phyloP scores from a whole-genome alignment of 1,140 invertebrate species.

The Agrypnia vestita region DNA sequence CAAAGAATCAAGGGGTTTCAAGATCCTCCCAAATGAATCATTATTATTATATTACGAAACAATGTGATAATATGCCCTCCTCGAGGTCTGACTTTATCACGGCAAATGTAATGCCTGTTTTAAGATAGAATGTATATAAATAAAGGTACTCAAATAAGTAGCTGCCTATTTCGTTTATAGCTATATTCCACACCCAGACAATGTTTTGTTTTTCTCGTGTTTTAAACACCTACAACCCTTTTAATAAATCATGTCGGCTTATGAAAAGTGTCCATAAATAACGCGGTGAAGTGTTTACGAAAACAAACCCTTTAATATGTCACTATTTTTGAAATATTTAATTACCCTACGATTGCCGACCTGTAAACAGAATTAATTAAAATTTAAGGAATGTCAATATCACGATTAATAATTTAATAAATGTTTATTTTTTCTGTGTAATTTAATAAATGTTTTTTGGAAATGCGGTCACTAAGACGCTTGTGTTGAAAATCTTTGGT shows the following conservation, averaged over 20 bases:
- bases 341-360: not conserved
- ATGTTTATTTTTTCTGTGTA: too few species aligned
- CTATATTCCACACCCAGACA: not conserved
- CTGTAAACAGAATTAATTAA: not conserved
- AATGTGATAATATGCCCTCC: too few species aligned
- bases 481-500: too few species aligned
- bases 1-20: constrained; percentile 23
- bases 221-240: not conserved
- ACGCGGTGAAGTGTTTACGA: not conserved
- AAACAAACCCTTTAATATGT: constrained; percentile 8
- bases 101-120: too few species aligned
- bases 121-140: too few species aligned
- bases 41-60: constrained; percentile 2
- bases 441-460: too few species aligned
- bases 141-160: too few species aligned
- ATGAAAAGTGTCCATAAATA: constrained; percentile 10
- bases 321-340: constrained; percentile 3
- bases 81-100: too few species aligned
- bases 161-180: too few species aligned
- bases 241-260: constrained; percentile 20
- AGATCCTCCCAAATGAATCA: constrained; percentile 11
- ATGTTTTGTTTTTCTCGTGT: not conserved
- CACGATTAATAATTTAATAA: too few species aligned
- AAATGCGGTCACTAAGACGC: too few species aligned
- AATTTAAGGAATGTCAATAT: too few species aligned